Base-by-base conservation (phyloP, 1,140 invertebrate species). In the Scylla paramamosain region DNA sequence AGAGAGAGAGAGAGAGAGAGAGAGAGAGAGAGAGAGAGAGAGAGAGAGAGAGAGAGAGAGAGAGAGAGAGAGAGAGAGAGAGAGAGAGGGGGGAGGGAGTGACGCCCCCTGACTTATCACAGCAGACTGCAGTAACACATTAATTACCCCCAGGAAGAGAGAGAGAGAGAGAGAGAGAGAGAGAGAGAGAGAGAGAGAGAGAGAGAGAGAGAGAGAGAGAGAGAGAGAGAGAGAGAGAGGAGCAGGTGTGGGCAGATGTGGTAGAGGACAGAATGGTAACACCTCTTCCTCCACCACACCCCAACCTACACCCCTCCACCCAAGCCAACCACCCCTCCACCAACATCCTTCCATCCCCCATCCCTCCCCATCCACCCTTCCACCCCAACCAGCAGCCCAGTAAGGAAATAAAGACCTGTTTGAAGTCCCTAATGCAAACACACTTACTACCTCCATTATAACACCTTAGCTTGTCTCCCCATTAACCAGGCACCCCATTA, bases 1-100 rank as follows among this genome's bases (percentile, higher is more conserved):
- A 77, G 67, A 77, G 67, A 77, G 67, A 77, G 67, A 77, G 67
- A 77, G 67, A 77, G 67, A 77, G 67, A 77, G 67, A 77, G 67
- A 77, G 67, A 77, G 25, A 77, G 25, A n/a, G 67, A 77, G 67
- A n/a, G 25, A n/a, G 25, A n/a, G 25, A 25, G 67, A 77, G 67
- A 77, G 67, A 77, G 67, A 77, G 67, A 77, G 67, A 77, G 67
- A 77, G 67, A 77, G 67, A 77, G 67, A 77, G 67, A n/a, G 25
- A n/a, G 25, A n/a, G 67, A 77, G 67, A 77, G 67, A 77, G 67
- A 77, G 67, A 77, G 67, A 67, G 59, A 67, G 59, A 67, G 59
- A 67, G 59, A 67, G 20, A 25, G 8, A 67, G 20, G 20, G 20
- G 20, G 20, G 20, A 67, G 8, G 3, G 59, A 67, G 59, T 20